Percentiles rank a stretch among this genome's conserved stretches.
Evolutionary conservation across 2,113 vertebrate species (phyloP).

Genomic region (Montifringilla adamsi): DNA sequence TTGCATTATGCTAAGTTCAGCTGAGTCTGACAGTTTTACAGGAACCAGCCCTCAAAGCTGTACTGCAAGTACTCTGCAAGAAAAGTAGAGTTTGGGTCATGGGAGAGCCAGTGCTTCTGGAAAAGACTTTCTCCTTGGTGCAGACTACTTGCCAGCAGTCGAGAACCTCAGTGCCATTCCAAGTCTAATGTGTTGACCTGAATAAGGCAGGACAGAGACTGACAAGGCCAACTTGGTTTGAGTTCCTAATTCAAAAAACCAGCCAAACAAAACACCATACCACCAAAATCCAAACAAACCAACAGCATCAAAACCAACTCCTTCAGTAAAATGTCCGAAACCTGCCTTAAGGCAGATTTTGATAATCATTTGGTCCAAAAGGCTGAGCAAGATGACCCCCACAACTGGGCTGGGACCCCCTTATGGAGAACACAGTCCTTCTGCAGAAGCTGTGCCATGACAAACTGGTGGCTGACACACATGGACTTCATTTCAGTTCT

Average conservation of each 20-base stretch:
- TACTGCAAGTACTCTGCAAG: not conserved
- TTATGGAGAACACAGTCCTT: not conserved
- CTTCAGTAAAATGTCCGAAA: not conserved
- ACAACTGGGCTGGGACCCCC: too few species aligned
- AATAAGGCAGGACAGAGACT: not conserved
- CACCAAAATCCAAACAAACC: not conserved
- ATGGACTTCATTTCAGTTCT: not conserved
- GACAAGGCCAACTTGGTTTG: not conserved
- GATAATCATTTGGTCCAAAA: not conserved
- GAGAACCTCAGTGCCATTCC: not conserved
- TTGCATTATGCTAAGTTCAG: not conserved
- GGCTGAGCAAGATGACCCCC: not conserved
- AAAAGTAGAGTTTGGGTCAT: not conserved
- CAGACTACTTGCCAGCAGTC: not conserved
- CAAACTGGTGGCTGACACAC: not conserved
- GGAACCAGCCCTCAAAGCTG: not conserved
- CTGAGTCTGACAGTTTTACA: not conserved
- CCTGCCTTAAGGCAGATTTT: not conserved
- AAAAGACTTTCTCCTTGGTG: not conserved
- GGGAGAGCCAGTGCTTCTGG: not conserved
- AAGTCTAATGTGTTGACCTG: not conserved
- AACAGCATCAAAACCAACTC: not conserved
- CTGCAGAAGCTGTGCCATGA: not conserved
- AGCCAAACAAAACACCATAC: not conserved
- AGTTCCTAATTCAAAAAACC: rapidly evolving